Conservation (phyloP, 2,888 invertebrate species). For the Hyppa rectilinea region DNA sequence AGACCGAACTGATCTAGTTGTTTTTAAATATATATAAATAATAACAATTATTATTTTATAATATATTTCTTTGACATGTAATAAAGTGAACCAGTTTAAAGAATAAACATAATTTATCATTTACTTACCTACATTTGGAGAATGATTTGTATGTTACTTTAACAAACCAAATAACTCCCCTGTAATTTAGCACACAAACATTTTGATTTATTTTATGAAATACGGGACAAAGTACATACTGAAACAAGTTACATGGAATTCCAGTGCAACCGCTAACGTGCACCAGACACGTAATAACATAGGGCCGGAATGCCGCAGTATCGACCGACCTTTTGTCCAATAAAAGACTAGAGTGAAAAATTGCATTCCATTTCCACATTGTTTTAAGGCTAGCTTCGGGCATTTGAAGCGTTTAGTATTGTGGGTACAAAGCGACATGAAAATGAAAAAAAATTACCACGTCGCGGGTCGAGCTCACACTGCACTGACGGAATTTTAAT, state of each 20-base stretch:
- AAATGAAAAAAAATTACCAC: not conserved
- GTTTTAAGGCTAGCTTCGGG: not conserved
- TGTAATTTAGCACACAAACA: not conserved
- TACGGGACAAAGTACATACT: not conserved
- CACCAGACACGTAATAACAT: not conserved
- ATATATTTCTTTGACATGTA: too few species aligned
- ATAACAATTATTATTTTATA: too few species aligned
- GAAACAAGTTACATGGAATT: not conserved
- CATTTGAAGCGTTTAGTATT: not conserved
- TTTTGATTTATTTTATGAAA: not conserved
- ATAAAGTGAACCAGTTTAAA: not conserved
- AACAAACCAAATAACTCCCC: not conserved
- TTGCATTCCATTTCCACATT: conserved; percentile 11
- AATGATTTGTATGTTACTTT: not conserved
- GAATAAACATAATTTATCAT: not conserved
- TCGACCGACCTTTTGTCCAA: conserved; percentile 10
- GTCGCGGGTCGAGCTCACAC: not conserved
- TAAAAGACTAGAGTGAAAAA: conserved; percentile 10
- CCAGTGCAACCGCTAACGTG: not conserved
- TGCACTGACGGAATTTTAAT: not conserved
- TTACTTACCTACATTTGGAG: not conserved
- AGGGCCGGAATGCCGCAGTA: conserved; percentile 12
- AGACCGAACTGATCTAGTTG: not conserved
- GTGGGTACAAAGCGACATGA: too few species aligned
- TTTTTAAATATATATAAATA: too few species aligned